Conservation (phyloP, 1,140 invertebrate genomes). For the Zelostemma sp. region DNA sequence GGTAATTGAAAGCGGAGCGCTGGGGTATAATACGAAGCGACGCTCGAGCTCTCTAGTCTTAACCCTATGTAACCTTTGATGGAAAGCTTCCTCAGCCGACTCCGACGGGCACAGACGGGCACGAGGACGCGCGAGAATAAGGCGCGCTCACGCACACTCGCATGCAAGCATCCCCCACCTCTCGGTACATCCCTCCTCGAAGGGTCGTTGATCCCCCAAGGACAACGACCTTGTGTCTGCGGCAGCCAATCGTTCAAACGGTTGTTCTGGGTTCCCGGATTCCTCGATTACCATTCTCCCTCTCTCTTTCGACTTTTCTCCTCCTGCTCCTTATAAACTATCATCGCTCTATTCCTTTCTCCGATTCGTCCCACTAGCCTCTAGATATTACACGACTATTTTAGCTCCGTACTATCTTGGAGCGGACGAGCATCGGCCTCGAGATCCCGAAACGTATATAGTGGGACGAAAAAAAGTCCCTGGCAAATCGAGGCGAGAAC, state of each 20-base stretch:
- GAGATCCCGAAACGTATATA: not conserved
- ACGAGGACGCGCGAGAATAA: slow-evolving; percentile 9
- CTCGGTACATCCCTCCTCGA: slow-evolving; percentile 66
- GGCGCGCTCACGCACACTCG: slow-evolving; percentile 52
- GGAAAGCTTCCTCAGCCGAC: slow-evolving; percentile 30
- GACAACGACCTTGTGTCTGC: slow-evolving; percentile 70
- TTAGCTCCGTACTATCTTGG: not conserved
- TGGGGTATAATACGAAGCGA: too few relatives aligned
- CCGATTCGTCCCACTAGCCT: slow-evolving; percentile 16
- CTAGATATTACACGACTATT: slow-evolving; percentile 4
- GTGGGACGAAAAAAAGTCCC: not conserved
- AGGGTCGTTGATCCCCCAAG: slow-evolving; percentile 71
- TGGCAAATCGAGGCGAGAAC: not conserved
- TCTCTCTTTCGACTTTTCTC: slow-evolving; percentile 32
- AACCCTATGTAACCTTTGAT: slow-evolving; percentile 48
- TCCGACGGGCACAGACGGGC: slow-evolving; percentile 16
- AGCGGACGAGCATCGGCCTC: not conserved
- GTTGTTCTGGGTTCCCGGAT: slow-evolving; percentile 67
- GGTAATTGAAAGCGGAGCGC: too few relatives aligned
- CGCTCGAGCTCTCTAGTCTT: slow-evolving; percentile 53
- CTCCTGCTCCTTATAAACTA: slow-evolving; percentile 48
- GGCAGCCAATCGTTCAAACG: slow-evolving; percentile 64
- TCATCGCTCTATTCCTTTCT: slow-evolving; percentile 32
- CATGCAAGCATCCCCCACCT: slow-evolving; percentile 44
- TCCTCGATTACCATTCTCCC: slow-evolving; percentile 65